phyloP scores from a whole-genome alignment of 2,888 invertebrate species.

The Aporophyla lueneburgensis region DNA sequence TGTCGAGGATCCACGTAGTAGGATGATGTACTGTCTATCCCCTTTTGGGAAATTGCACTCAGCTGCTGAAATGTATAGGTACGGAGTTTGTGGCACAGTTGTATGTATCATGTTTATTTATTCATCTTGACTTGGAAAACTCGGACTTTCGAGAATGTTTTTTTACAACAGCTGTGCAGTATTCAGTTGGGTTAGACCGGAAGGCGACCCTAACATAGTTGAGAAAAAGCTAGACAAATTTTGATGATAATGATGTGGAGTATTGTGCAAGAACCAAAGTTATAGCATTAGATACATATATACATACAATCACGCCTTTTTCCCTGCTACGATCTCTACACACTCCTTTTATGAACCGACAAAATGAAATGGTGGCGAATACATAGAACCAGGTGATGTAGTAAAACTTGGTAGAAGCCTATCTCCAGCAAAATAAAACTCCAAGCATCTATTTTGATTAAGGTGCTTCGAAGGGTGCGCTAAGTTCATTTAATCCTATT shows the following conservation, averaged over 20 bases:
- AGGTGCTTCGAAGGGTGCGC: too few relatives aligned
- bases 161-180: background rate
- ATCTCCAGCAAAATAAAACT: too few relatives aligned
- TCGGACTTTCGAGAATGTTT: background rate
- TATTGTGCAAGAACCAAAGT: background rate
- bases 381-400: background rate
- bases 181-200: too few relatives aligned
- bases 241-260: background rate
- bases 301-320: too few relatives aligned
- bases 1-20: conserved; percentile 44
- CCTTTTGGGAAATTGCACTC: conserved; percentile 59
- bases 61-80: conserved; percentile 57
- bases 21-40: conserved; percentile 56
- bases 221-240: too few relatives aligned
- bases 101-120: conserved; percentile 56
- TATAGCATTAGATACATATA: too few relatives aligned
- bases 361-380: background rate
- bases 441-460: too few relatives aligned
- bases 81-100: conserved; percentile 19
- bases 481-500: too few relatives aligned
- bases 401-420: background rate
- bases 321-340: too few relatives aligned
- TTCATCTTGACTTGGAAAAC: conserved; percentile 15
- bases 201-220: too few relatives aligned
- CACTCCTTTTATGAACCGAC: too few relatives aligned